Conservation (phyloP, 2,113 vertebrate species). For the Delphinapterus leucas region DNA sequence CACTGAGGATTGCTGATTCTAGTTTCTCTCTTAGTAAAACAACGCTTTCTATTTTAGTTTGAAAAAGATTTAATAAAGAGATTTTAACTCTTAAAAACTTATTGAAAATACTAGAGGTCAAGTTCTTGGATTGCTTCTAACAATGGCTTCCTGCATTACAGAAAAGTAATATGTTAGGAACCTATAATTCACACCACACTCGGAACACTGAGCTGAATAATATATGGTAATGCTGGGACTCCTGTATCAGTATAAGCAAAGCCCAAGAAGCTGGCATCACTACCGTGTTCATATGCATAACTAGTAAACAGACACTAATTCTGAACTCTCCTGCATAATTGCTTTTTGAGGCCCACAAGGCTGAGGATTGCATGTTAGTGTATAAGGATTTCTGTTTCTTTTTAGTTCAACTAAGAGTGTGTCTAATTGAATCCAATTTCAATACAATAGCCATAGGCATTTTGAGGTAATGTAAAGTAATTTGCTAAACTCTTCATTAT, state of each 20-base stretch:
- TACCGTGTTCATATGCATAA: background rate
- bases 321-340: background rate
- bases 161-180: background rate
- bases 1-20: background rate
- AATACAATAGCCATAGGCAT: background rate
- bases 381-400: background rate
- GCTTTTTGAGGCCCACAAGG: background rate
- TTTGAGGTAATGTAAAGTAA: background rate
- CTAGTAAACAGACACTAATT: background rate
- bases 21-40: background rate
- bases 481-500: background rate
- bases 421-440: background rate
- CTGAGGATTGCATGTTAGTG: background rate
- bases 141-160: background rate
- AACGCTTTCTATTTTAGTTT: background rate
- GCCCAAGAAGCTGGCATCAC: background rate
- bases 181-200: background rate
- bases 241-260: background rate
- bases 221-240: background rate
- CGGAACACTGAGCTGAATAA: background rate
- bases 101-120: background rate
- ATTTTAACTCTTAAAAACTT: background rate
- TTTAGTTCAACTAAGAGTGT: background rate
- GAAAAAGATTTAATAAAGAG: background rate
- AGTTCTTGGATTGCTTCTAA: background rate